These are phyloP conservation scores for Drosophila simulans DNA, from an alignment of 1,140 invertebrate genomes.

Conservation along the genomic window DNA sequence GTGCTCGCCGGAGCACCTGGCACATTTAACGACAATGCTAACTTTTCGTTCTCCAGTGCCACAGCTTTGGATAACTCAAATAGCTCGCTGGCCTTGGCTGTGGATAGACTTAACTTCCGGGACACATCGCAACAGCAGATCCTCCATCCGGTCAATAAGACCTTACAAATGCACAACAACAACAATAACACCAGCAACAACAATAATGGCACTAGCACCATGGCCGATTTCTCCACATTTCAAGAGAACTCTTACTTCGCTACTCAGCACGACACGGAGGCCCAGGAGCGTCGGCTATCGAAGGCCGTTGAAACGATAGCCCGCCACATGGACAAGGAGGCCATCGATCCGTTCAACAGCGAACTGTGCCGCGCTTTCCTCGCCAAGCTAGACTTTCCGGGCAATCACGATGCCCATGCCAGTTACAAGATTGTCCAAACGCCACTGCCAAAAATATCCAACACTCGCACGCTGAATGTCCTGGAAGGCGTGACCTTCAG, in stretches of 20 bases:
- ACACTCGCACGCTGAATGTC: slow-evolving; percentile 85
- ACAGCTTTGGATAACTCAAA: slow-evolving; percentile 77
- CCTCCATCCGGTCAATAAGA: slow-evolving; percentile 43
- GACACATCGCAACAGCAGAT: slow-evolving; percentile 50
- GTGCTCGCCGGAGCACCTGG: slow-evolving; percentile 12
- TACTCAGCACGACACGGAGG: slow-evolving; percentile 79
- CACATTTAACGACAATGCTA: slow-evolving; percentile 79
- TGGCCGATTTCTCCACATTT: slow-evolving; percentile 77
- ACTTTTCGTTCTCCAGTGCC: slow-evolving; percentile 79
- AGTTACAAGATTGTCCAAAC: slow-evolving; percentile 81
- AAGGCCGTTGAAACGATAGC: slow-evolving; percentile 80
- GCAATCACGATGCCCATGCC: slow-evolving; percentile 69
- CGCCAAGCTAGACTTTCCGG: slow-evolving; percentile 86
- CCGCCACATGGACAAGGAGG: slow-evolving; percentile 70
- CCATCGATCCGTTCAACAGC: slow-evolving; percentile 87
- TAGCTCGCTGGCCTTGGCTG: slow-evolving; percentile 71
- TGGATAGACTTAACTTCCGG: slow-evolving; percentile 74
- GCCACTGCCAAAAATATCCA: slow-evolving; percentile 85
- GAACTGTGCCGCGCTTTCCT: slow-evolving; percentile 86
- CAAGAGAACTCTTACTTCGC: slow-evolving; percentile 84
- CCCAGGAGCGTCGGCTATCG: slow-evolving; percentile 71
- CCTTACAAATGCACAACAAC: slow-evolving; percentile 55
- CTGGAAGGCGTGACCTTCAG: slow-evolving; percentile 87
- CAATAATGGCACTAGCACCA: slow-evolving; percentile 43
- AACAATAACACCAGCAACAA: slow-evolving; percentile 60